Percentiles rank a stretch among this genome's conserved stretches.
Conservation (phyloP, 2,797 vertebrate species). For the Myoxocephalus aenaeus region DNA sequence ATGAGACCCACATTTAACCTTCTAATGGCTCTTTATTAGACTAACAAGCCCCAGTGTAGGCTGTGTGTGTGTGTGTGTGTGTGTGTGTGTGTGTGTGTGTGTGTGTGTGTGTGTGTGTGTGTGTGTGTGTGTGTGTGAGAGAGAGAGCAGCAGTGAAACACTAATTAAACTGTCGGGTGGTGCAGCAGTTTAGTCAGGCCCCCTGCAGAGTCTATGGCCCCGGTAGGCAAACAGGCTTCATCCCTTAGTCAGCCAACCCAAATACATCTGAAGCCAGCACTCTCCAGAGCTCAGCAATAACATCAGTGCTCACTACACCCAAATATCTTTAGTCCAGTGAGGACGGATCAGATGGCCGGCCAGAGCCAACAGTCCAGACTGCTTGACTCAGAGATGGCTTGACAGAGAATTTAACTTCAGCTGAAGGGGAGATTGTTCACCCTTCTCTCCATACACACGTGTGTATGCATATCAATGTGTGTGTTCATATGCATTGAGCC, state of each 20-base stretch:
- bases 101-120: constrained; percentile 38
- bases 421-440: constrained; percentile 45
- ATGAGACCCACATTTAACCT: constrained; percentile 83
- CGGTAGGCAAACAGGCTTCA: constrained; percentile 78
- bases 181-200: constrained; percentile 77
- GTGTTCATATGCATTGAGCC: background rate
- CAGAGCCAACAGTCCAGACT: constrained; percentile 55
- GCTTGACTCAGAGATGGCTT: constrained; percentile 45
- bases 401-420: constrained; percentile 39
- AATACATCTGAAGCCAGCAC: constrained; percentile 68
- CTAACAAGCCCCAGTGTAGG: constrained; percentile 74
- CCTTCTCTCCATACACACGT: constrained; percentile 25
- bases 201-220: constrained; percentile 76
- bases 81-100: constrained; percentile 60
- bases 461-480: background rate
- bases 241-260: constrained; percentile 79
- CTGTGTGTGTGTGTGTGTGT: constrained; percentile 43
- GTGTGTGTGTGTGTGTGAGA: constrained; percentile 52
- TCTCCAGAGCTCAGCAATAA: constrained; percentile 58
- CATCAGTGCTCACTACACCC: constrained; percentile 56
- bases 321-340: constrained; percentile 60
- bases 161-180: constrained; percentile 83
- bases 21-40: constrained; percentile 81
- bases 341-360: constrained; percentile 59
- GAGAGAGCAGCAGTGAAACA: constrained; percentile 71